A percentile compares a stretch with the other conserved stretches of the same genome.
Evolutionary conservation across 2,888 invertebrate genomes (phyloP).

Genomic region (Cloeon dipterum): DNA sequence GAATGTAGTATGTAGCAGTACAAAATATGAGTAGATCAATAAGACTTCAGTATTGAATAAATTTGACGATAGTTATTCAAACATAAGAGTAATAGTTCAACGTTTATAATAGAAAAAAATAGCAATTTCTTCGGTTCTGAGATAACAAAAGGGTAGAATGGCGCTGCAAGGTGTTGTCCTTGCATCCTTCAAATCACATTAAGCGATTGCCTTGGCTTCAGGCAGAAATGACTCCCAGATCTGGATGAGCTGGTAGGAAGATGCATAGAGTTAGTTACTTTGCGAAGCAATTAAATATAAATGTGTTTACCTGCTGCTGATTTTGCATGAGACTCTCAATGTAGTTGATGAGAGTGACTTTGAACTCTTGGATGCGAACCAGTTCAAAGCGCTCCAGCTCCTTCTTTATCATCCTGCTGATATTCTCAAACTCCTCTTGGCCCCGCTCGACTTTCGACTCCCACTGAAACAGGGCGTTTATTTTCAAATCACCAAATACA

Average conservation of each 20-base stretch:
- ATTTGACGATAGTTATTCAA: too few species aligned
- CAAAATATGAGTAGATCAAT: too few species aligned
- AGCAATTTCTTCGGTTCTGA: background rate
- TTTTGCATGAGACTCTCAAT: slow-evolving; percentile 84
- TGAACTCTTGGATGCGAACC: slow-evolving; percentile 71
- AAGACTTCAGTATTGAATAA: too few species aligned
- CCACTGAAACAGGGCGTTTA: slow-evolving; percentile 38
- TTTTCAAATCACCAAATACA: background rate
- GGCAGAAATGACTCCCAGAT: slow-evolving; percentile 94
- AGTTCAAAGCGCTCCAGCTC: slow-evolving; percentile 86
- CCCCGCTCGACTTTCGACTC: slow-evolving; percentile 91
- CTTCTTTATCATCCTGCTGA: slow-evolving; percentile 80
- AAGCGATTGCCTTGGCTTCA: slow-evolving; percentile 78
- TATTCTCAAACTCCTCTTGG: slow-evolving; percentile 87
- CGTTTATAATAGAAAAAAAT: background rate
- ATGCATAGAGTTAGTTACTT: slow-evolving; percentile 2
- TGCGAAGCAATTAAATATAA: background rate
- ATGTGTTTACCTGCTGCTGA: slow-evolving; percentile 57
- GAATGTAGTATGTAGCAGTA: too few species aligned
- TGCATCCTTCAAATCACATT: slow-evolving; percentile 14
- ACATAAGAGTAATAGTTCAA: background rate
- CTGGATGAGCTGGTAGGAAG: slow-evolving; percentile 47
- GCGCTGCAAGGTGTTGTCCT: background rate
- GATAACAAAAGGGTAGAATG: too few species aligned
- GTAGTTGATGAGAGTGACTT: slow-evolving; percentile 70